Evolutionary conservation across 2,888 invertebrate species (phyloP), one percentile per base, ranked within the genome.

Genomic region (Diloba caeruleocephala): DNA sequence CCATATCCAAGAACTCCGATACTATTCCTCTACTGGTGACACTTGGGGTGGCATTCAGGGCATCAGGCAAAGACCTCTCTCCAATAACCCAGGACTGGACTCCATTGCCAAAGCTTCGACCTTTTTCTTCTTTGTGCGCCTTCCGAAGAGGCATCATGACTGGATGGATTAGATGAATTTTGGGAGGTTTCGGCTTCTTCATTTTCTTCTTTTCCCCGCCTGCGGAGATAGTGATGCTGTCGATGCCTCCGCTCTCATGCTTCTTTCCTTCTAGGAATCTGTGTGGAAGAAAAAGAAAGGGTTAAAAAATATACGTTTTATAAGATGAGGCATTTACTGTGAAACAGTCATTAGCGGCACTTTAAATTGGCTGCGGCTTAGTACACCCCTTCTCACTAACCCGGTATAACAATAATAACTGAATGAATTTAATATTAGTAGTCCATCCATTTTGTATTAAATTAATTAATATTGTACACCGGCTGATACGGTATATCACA

Each of bases 101-200:
- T 10, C 75, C 81, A n/a, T 67, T 76, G 2, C 78, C 72, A 51
- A 86, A 87, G n/a, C 69, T 72, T 0, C 85, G 88, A 87, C 90
- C 90, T 90, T 89, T 92, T 13, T 89, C 84, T 21, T 87, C 74
- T 8, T 85, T 84, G 1, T 76, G 79, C 0, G 70, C 73, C 45
- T 79, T 79, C 3, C 78, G 59, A 55, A 80, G 57, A 0, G 81
- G 80, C 71, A 87, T 77, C 81, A 87, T 76, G 25, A 87, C 73
- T 1, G 89, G 88, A 1, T 89, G 87, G 38, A 89, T 65, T 2
- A 92, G 78, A 52, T 93, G 93, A 60, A 92, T 87, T 54, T 90
- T 91, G 0, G 89, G 75, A 0, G 92, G 92, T 21, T 89, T 89
- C 74, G 90, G 90, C 73, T 89, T 91, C 68, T 87, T 89, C 71